Percentiles rank a stretch among this genome's conserved stretches.
phyloP scores from a whole-genome alignment of 2,797 vertebrate genomes.

The Huso huso region DNA sequence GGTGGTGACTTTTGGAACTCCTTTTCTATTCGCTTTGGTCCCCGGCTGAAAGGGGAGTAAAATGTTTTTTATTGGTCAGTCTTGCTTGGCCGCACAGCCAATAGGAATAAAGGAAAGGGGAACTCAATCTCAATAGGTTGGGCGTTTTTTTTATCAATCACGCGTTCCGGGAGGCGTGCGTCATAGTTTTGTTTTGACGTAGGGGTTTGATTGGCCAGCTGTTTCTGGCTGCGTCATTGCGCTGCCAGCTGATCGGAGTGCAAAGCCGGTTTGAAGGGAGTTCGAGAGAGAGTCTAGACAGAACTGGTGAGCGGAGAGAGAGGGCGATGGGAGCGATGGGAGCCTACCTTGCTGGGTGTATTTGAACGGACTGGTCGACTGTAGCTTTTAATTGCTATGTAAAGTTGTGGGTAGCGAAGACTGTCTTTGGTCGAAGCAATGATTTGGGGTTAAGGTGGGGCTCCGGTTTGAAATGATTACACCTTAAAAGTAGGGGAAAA shows the following conservation, averaged over 20 bases:
- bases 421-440: conserved; percentile 23
- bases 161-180: conserved; percentile 31
- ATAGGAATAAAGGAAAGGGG: too few relatives aligned
- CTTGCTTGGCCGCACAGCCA: conserved; percentile 31
- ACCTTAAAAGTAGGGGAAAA: too few relatives aligned
- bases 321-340: conserved; percentile 21
- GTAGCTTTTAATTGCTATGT: too few relatives aligned
- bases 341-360: conserved; percentile 12
- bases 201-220: conserved; percentile 52
- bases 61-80: conserved; percentile 30
- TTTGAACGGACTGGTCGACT: too few relatives aligned
- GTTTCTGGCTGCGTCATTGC: conserved; percentile 62
- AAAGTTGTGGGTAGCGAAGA: conserved; percentile 26
- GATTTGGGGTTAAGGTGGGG: conserved; percentile 72
- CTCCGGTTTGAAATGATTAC: conserved; percentile 31
- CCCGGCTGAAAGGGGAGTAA: too few relatives aligned
- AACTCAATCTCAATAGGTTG: too few relatives aligned
- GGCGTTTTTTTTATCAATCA: conserved; percentile 30
- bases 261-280: conserved; percentile 84
- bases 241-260: conserved; percentile 89
- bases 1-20: too few relatives aligned
- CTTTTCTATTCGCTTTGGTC: too few relatives aligned
- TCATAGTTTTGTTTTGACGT: conserved; percentile 42
- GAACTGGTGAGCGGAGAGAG: conserved; percentile 37
- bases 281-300: conserved; percentile 46